phyloP scores from a whole-genome alignment of 2,888 invertebrate species.

The Trileptium ribeirensis region DNA sequence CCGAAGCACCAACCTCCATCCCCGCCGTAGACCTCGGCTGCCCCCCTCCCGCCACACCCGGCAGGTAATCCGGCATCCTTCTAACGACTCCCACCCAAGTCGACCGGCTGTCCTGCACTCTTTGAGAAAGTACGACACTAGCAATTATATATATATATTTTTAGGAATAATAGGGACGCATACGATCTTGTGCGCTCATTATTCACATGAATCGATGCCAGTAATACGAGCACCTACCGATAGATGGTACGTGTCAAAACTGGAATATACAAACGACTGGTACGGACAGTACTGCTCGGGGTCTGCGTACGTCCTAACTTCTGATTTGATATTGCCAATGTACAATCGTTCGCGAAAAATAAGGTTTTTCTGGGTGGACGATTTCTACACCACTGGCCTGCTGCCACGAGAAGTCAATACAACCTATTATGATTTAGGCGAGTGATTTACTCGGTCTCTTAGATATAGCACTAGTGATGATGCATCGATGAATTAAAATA shows the following conservation, averaged over 20 bases:
- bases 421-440: slow-evolving; percentile 11
- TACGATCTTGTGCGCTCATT: slow-evolving; percentile 50
- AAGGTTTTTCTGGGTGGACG: slow-evolving; percentile 28
- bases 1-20: too few relatives aligned
- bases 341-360: slow-evolving; percentile 40
- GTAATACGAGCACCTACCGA: slow-evolving; percentile 48
- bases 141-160: too few relatives aligned
- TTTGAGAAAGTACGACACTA: too few relatives aligned
- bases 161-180: neutral
- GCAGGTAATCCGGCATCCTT: too few relatives aligned
- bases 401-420: slow-evolving; percentile 10
- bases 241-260: slow-evolving; percentile 53
- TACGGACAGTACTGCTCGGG: slow-evolving; percentile 54
- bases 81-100: too few relatives aligned
- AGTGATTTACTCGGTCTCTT: too few relatives aligned
- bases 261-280: slow-evolving; percentile 48
- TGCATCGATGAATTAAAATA: too few relatives aligned
- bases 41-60: too few relatives aligned
- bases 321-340: slow-evolving; percentile 46
- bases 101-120: too few relatives aligned
- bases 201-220: slow-evolving; percentile 51
- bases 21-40: too few relatives aligned
- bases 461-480: too few relatives aligned
- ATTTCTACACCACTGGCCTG: slow-evolving; percentile 25
- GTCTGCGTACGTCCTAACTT: slow-evolving; percentile 51